Evolutionary conservation across 23 tunicate genomes (phyloP), one percentile per base, ranked within the genome.

Genomic region (Styela plicata): DNA sequence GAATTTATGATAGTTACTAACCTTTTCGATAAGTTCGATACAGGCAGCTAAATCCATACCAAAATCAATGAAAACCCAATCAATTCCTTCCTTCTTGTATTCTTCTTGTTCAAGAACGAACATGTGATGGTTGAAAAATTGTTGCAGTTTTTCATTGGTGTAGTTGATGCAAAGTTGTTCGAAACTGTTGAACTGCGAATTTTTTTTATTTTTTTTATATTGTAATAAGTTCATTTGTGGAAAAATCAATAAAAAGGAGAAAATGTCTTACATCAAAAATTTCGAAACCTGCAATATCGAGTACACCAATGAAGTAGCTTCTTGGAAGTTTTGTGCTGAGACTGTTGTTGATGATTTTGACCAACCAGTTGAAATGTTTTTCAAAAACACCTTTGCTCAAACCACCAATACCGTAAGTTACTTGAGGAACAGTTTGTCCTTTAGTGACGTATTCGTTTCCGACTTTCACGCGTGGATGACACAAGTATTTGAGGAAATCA

Each of bases 121-220:
- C 99, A 96, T 96, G 97, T 96, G 99, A 74, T 96, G 99, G 94
- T 96, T 96, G 94, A 96, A 96, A 76, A 96, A 96, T 74, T 96
- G 99, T 83, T 96, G 99, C 28, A 96, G 90, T 64, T 96, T 96
- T 64, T 96, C 99, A 73, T 96, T 96, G 64, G 99, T 96, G 80
- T 83, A 96, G 86, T 96, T 96, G 85, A 96, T 96, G 84, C 99
- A 96, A 33, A 96, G 97, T 86, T 96, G 99, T 68, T 96, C 99
- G 63, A 96, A 96, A 69, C 91, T 96, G 97, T 96, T 96, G 83
- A 91, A 83, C 98, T 93, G 78, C 64, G 64, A 61, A 19, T 61
- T 21, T 61, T 19, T 61, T 19, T 61, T 61, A 61, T 61, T 19
- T 21, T 19, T 21, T 19, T 61, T 61, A 61, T 19, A 73, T 24